A percentile compares a stretch with the other conserved stretches of the same genome.
Evolutionary conservation across 2,797 vertebrate species (phyloP).

Genomic region (Enteromius afrohamiltoni): DNA sequence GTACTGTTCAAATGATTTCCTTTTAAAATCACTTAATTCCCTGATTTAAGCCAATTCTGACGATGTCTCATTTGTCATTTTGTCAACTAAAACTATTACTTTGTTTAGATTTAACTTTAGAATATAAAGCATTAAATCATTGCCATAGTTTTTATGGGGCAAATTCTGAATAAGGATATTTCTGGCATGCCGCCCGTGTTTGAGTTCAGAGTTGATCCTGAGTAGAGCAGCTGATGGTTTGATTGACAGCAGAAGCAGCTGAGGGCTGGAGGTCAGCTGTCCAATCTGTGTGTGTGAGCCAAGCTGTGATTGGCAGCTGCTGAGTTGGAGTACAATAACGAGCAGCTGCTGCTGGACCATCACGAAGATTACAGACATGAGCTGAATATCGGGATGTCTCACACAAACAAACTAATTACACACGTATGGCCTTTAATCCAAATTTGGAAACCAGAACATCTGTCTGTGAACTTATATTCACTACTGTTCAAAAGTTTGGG

Average conservation of each 20-base stretch:
- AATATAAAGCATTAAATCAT: too few relatives aligned
- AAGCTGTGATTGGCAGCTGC: constrained; percentile 76
- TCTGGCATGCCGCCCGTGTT: not conserved
- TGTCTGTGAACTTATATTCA: not conserved
- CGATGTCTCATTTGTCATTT: too few relatives aligned
- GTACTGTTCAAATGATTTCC: too few relatives aligned
- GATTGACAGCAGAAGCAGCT: constrained; percentile 33
- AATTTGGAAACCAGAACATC: constrained; percentile 15
- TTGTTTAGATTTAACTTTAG: too few relatives aligned
- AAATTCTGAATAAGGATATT: too few relatives aligned
- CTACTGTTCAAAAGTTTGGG: not conserved
- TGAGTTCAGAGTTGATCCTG: not conserved
- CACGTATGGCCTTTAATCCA: not conserved
- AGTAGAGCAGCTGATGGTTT: constrained; percentile 38
- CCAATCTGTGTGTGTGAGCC: constrained; percentile 59
- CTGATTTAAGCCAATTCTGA: too few relatives aligned
- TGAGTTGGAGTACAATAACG: constrained; percentile 69
- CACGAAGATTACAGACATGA: constrained; percentile 41
- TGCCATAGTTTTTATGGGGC: not conserved
- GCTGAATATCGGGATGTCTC: not conserved
- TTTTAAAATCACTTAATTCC: too few relatives aligned
- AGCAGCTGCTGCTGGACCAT: constrained; percentile 71
- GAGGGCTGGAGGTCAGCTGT: constrained; percentile 45
- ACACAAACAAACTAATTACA: not conserved
- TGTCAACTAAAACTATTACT: not conserved